Evolutionary conservation across 2,797 vertebrate species (phyloP).

Genomic region (Eupleurogrammus muticus): DNA sequence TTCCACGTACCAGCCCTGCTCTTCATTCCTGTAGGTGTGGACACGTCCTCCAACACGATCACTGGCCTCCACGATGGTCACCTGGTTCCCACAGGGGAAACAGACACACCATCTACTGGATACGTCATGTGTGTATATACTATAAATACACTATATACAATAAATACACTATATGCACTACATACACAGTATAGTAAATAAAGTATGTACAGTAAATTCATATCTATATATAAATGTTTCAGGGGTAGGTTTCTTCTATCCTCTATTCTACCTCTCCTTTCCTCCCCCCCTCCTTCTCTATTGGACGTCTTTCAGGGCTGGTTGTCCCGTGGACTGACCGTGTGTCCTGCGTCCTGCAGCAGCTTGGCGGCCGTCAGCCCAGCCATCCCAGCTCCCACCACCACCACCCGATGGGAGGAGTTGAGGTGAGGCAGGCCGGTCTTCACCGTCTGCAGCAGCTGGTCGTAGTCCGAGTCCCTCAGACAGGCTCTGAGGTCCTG

Average conservation of each 20-base stretch:
- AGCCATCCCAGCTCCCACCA: constrained; percentile 77
- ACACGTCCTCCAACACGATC: constrained; percentile 81
- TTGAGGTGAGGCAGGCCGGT: constrained; percentile 66
- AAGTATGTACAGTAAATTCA: too few species aligned
- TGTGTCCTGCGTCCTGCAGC: constrained; percentile 75
- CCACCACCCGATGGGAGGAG: constrained; percentile 52
- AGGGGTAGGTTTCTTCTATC: too few species aligned
- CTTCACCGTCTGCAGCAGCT: constrained; percentile 65
- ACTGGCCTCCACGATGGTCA: constrained; percentile 83
- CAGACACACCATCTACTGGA: too few species aligned
- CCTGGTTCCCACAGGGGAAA: constrained; percentile 50
- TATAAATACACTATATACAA: too few species aligned
- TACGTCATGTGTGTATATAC: too few species aligned
- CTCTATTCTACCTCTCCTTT: too few species aligned
- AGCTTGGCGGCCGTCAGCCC: constrained; percentile 80
- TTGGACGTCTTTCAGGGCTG: too few species aligned
- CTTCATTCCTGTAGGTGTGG: constrained; percentile 77
- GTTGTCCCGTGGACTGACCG: constrained; percentile 60
- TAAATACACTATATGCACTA: too few species aligned
- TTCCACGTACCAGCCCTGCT: constrained; percentile 83
- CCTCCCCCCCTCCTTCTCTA: too few species aligned
- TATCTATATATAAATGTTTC: too few species aligned
- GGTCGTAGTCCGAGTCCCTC: constrained; percentile 78
- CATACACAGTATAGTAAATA: too few species aligned
- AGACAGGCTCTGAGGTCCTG: constrained; percentile 75